Evolutionary conservation across 2,113 vertebrate species (phyloP), one percentile per base, ranked within the genome.

Genomic region (Scolopax mira): DNA sequence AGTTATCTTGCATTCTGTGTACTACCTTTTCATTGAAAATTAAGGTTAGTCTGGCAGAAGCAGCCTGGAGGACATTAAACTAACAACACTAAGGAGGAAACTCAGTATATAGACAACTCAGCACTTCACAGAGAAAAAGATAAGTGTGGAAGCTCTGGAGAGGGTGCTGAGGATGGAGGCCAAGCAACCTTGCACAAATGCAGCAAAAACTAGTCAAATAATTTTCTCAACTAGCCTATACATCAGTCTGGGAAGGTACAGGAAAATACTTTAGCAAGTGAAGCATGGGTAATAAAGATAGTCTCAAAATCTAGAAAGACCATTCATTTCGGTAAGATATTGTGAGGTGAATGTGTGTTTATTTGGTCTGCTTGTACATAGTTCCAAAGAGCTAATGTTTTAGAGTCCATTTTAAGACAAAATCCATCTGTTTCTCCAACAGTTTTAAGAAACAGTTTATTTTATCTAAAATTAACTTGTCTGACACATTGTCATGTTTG

Each of bases 401-500:
- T 12, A 64, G 75, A 85, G 85, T 72, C 84, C 67, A 39, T 96
- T 94, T 92, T 73, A 85, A 96, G 94, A 94, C 60, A 91, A 91
- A 96, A 95, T 37, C 94, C 88, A 88, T 95, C 94, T 96, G 94
- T 91, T 97, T 94, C 61, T 91, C 69, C 72, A 79, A 67, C 61
- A 80, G 58, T 85, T 95, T 90, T 61, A 78, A 51, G 75, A 88
- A 95, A 84, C 75, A 67, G 80, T 96, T 93, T 95, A 92, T 90
- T 94, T 97, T 94, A 69, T 64, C 92, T 96, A 94, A 97, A 97
- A 95, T 96, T 97, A 96, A 95, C 91, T 94, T 82, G 96, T 97
- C 95, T 96, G 92, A 92, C 94, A 96, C 90, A 65, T 96, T 95
- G 90, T 96, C 97, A 90, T 96, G 66, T 86, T 93, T 52, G 79